phyloP scores from a whole-genome alignment of 2,113 vertebrate species.

The Forbesichthys papilliferus region DNA sequence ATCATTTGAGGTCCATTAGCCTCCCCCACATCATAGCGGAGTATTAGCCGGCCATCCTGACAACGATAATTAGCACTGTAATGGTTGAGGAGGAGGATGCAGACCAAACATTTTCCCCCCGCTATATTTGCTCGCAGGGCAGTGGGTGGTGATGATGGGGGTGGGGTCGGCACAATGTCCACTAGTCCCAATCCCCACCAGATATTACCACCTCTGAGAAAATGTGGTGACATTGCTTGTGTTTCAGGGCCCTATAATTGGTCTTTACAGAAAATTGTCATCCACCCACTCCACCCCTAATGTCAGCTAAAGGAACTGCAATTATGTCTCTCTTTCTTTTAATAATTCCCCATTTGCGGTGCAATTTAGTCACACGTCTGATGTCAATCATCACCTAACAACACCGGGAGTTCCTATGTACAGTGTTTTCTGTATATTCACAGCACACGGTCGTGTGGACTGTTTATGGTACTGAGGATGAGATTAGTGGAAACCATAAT shows the following conservation, averaged over 20 bases:
- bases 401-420: not conserved
- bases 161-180: not conserved
- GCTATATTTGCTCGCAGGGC: slow-evolving; percentile 7
- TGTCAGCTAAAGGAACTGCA: not conserved
- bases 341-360: not conserved
- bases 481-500: slow-evolving; percentile 63
- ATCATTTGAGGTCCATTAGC: slow-evolving; percentile 49
- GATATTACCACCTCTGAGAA: not conserved
- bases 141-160: not conserved
- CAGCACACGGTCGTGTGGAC: not conserved
- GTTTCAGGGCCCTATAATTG: not conserved
- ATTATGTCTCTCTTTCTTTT: not conserved
- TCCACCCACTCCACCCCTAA: not conserved
- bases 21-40: slow-evolving; percentile 32
- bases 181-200: not conserved
- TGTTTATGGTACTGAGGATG: slow-evolving; percentile 21
- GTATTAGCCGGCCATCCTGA: slow-evolving; percentile 12
- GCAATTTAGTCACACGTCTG: not conserved
- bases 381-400: not conserved
- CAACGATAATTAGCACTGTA: slow-evolving; percentile 27
- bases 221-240: not conserved
- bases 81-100: slow-evolving; percentile 27
- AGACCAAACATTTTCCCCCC: slow-evolving; percentile 14
- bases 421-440: not conserved
- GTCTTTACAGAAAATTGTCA: not conserved